Evolutionary conservation across 2,113 vertebrate genomes (phyloP).

Genomic region (Lynx canadensis): DNA sequence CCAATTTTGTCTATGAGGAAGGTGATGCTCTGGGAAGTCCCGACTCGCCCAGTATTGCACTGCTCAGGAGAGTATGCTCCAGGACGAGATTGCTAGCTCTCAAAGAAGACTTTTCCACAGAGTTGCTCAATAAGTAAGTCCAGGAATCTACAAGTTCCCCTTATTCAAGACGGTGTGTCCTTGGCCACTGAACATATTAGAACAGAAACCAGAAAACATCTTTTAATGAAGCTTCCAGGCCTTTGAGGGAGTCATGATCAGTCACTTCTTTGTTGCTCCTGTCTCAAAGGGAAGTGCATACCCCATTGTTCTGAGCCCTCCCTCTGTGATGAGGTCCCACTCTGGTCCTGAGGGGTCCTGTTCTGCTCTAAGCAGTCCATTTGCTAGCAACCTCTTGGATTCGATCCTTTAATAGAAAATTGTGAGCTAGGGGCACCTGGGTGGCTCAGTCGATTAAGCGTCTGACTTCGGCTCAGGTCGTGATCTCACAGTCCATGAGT

Average conservation of each 20-base stretch:
- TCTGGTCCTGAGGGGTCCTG: conserved; percentile 1
- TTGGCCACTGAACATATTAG: background rate
- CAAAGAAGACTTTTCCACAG: background rate
- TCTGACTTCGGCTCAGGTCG: too few relatives aligned
- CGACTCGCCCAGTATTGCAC: background rate
- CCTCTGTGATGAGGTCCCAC: background rate
- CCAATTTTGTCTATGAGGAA: background rate
- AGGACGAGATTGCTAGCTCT: background rate
- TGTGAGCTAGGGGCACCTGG: background rate
- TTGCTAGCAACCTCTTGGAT: conserved; percentile 22
- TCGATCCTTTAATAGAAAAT: background rate
- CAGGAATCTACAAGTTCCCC: background rate
- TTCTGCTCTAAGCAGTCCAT: background rate
- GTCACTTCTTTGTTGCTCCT: background rate
- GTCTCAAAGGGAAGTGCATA: background rate
- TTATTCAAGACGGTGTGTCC: background rate
- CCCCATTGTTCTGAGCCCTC: background rate
- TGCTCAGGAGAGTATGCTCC: background rate
- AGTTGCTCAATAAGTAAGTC: background rate
- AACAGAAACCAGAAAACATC: background rate
- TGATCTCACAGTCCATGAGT: too few relatives aligned
- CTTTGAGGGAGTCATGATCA: background rate
- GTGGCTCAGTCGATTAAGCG: too few relatives aligned
- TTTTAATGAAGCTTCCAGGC: background rate
- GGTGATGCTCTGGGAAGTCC: background rate